A percentile compares a stretch with the other conserved stretches of the same genome.
These are phyloP conservation scores for Drosophila kanapiae DNA, from an alignment of 1,140 invertebrate species.

Conservation along the genomic window DNA sequence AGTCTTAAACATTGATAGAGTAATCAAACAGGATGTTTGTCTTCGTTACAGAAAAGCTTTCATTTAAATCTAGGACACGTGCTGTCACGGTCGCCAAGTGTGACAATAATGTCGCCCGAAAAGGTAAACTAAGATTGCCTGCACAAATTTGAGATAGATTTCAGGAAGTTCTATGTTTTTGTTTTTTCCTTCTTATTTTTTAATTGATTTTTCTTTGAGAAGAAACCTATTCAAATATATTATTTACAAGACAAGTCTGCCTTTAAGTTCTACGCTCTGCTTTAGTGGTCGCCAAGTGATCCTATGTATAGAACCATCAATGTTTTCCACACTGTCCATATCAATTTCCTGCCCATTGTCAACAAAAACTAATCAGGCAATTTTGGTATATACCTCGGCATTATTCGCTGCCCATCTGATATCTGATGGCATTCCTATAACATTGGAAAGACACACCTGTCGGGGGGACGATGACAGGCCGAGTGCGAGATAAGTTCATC, in stretches of 20 bases:
- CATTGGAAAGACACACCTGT: slow-evolving; percentile 27
- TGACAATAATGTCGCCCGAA: no score
- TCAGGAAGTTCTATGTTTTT: no score
- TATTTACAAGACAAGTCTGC: background rate
- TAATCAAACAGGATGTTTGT: no score
- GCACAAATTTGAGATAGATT: no score
- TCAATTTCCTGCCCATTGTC: slow-evolving; percentile 44
- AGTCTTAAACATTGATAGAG: no score
- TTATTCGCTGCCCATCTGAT: slow-evolving; percentile 15
- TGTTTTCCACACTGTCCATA: background rate
- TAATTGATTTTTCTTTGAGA: no score
- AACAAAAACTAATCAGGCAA: slow-evolving; percentile 43
- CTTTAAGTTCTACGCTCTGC: background rate
- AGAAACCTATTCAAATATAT: background rate
- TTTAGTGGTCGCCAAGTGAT: background rate
- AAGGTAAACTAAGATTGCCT: no score
- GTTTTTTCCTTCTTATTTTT: background rate
- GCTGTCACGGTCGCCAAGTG: no score
- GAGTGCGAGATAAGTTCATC: slow-evolving; percentile 26
- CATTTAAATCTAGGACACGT: no score
- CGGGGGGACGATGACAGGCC: background rate
- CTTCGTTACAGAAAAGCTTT: no score
- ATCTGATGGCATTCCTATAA: slow-evolving; percentile 18
- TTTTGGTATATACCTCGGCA: slow-evolving; percentile 12
- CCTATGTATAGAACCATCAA: background rate